Evolutionary conservation across 2,797 vertebrate genomes (phyloP).

Genomic region (Acropternis orthonyx): DNA sequence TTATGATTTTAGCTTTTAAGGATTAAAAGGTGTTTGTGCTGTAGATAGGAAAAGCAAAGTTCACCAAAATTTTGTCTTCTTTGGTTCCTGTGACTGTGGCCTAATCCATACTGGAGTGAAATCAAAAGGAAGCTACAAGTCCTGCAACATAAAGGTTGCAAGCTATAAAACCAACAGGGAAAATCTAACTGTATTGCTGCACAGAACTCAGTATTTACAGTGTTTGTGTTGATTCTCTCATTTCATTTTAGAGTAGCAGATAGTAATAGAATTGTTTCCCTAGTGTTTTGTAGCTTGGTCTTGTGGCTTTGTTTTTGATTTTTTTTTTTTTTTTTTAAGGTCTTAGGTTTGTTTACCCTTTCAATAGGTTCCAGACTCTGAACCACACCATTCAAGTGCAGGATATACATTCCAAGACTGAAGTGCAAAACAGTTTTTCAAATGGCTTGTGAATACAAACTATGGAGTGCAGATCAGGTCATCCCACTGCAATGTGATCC

Average conservation of each 20-base stretch:
- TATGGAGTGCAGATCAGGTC: neutral
- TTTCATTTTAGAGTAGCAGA: neutral
- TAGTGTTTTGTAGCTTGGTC: neutral
- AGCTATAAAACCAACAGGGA: neutral
- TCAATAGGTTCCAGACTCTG: neutral
- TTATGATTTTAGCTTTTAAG: neutral
- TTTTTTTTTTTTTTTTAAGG: neutral
- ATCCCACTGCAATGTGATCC: neutral
- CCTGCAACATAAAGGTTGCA: neutral
- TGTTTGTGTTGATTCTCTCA: neutral
- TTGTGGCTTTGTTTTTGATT: fast-evolving
- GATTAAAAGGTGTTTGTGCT: neutral
- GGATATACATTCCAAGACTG: neutral
- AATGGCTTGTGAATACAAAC: neutral
- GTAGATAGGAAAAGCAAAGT: neutral
- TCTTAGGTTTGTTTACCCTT: neutral
- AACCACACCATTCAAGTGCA: neutral
- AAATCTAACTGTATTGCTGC: neutral
- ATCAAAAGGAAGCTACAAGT: neutral
- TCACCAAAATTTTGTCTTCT: neutral
- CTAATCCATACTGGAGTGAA: neutral
- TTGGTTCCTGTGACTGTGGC: neutral
- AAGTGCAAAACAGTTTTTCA: neutral
- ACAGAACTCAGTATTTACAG: neutral
- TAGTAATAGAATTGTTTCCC: neutral